phyloP scores from a whole-genome alignment of 2,797 vertebrate species.

The Phalloptychus januarius region DNA sequence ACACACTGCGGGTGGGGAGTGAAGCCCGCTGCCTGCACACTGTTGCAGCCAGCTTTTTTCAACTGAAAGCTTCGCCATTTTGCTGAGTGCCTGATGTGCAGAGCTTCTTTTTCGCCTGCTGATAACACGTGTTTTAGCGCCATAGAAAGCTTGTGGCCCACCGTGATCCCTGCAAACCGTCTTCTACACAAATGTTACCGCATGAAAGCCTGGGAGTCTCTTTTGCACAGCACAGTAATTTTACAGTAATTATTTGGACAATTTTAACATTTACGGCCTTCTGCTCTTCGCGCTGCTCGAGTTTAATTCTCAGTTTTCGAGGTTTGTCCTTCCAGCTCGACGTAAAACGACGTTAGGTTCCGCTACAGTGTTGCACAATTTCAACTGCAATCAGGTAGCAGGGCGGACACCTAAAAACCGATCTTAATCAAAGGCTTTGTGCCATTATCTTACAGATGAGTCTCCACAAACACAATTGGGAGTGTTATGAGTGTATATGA shows the following conservation, averaged over 20 bases:
- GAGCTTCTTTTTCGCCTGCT: conserved; percentile 58
- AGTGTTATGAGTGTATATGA: not conserved
- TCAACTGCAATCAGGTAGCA: conserved; percentile 1
- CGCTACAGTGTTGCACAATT: not conserved
- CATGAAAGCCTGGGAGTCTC: not conserved
- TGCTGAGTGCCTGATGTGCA: conserved; percentile 70
- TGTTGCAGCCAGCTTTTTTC: conserved; percentile 10
- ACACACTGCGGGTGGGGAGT: not conserved
- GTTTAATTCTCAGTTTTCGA: not conserved
- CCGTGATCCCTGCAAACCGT: conserved; percentile 37
- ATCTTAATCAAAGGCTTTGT: not conserved
- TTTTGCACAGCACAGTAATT: not conserved
- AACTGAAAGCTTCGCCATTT: conserved; percentile 72
- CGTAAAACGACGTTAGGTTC: not conserved
- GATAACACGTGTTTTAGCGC: conserved; percentile 71
- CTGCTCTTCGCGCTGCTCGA: not conserved
- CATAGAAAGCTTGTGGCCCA: conserved; percentile 43
- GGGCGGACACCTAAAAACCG: conserved; percentile 8
- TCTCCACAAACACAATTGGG: not conserved
- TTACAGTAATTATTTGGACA: not conserved
- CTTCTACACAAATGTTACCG: conserved; percentile 31
- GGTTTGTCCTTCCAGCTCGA: not conserved
- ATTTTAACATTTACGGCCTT: not conserved
- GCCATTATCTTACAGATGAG: not conserved
- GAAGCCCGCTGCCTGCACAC: conserved; percentile 8